These are phyloP conservation scores for Nothobranchius kuhntae DNA, from an alignment of 2,113 vertebrate species.

Conservation along the genomic window DNA sequence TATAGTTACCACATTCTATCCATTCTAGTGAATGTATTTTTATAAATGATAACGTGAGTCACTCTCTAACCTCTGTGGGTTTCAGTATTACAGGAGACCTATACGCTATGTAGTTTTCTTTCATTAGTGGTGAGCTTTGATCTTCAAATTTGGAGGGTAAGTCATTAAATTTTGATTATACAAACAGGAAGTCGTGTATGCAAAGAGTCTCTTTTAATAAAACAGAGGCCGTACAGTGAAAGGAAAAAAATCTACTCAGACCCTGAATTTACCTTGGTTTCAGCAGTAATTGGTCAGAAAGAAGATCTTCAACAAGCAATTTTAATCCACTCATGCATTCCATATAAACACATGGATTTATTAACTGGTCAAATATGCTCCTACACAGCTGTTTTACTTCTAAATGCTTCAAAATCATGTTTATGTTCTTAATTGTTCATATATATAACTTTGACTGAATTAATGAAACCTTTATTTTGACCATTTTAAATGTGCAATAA, in stretches of 20 bases:
- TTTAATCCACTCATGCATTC: conserved; percentile 6
- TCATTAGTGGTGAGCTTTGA: conserved; percentile 72
- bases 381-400: background rate
- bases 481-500: too few species aligned
- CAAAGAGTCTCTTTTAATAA: conserved; percentile 48
- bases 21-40: conserved; percentile 56
- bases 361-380: background rate
- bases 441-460: background rate
- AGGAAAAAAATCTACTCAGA: background rate
- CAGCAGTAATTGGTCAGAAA: background rate
- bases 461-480: too few species aligned
- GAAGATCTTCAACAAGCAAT: background rate
- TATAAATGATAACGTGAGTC: conserved; percentile 64
- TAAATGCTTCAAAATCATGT: background rate
- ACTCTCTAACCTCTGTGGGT: conserved; percentile 61
- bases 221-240: conserved; percentile 9
- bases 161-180: conserved; percentile 66
- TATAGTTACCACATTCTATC: conserved; percentile 62
- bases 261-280: conserved; percentile 5
- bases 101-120: conserved; percentile 55
- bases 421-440: background rate
- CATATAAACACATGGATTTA: background rate
- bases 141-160: conserved; percentile 63
- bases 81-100: conserved; percentile 49
- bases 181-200: conserved; percentile 56